These are phyloP conservation scores for Dissostichus mawsoni DNA, from an alignment of 2,113 vertebrate genomes.

Conservation along the genomic window DNA sequence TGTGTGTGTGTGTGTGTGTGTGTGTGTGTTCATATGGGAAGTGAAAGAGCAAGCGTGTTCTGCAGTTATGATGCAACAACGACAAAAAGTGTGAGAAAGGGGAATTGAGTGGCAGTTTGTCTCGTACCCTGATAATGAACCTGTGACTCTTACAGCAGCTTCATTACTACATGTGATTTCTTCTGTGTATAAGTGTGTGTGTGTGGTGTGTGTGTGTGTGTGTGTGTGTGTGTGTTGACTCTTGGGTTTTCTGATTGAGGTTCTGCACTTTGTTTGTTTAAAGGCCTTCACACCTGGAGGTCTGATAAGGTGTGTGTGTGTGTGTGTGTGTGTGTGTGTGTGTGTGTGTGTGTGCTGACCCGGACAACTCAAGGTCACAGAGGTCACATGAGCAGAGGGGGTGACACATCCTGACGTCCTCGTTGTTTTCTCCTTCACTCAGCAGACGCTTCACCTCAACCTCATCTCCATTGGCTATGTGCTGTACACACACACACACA, in stretches of 20 bases:
- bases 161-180: background rate
- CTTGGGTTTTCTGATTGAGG: too few species aligned
- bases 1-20: background rate
- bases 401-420: conserved; percentile 92
- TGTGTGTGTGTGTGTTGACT: too few species aligned
- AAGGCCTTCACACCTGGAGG: too few species aligned
- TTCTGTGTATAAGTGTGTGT: background rate
- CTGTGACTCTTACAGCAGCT: background rate
- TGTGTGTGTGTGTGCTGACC: conserved; percentile 82
- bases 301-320: conserved; percentile 5
- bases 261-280: too few species aligned
- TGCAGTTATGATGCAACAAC: background rate
- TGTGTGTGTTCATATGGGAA: conserved; percentile 31
- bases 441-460: conserved; percentile 90
- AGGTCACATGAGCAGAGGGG: conserved; percentile 95
- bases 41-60: conserved; percentile 38
- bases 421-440: conserved; percentile 89
- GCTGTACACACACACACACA: conserved; percentile 77
- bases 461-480: conserved; percentile 91
- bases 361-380: conserved; percentile 92
- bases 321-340: too few species aligned
- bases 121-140: background rate
- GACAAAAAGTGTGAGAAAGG: background rate
- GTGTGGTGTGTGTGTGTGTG: background rate
- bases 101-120: background rate